Percentiles rank a stretch among this genome's conserved stretches.
phyloP scores from a whole-genome alignment of 1,140 invertebrate species.

The Heliconius eleuchia region DNA sequence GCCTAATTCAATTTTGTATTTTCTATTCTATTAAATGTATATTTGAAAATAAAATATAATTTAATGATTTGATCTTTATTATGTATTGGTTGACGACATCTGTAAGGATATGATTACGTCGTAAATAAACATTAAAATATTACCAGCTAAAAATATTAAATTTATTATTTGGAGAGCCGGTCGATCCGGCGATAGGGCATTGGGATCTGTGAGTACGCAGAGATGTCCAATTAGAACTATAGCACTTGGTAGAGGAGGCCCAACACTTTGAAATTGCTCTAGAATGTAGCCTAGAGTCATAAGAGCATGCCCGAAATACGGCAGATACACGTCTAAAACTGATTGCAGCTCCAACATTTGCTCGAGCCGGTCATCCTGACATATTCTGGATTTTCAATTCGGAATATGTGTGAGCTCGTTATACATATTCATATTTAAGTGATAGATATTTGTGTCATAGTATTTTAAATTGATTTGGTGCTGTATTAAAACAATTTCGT shows the following conservation, averaged over 20 bases:
- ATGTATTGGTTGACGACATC: background rate
- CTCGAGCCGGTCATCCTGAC: conserved; percentile 26
- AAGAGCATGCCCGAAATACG: conserved; percentile 61
- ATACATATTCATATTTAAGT: background rate
- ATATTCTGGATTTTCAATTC: conserved; percentile 38
- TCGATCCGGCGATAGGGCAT: conserved; percentile 45
- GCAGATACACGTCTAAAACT: conserved; percentile 50
- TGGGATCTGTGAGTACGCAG: conserved; percentile 57
- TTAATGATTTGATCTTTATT: background rate
- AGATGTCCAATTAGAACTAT: conserved; percentile 64
- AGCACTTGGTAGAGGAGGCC: conserved; percentile 57
- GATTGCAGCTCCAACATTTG: conserved; percentile 50
- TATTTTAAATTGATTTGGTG: conserved; percentile 30
- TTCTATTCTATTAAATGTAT: too few relatives aligned
- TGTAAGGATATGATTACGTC: conserved; percentile 30
- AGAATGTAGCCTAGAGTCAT: conserved; percentile 67
- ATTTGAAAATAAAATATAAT: too few relatives aligned
- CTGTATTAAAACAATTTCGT: background rate
- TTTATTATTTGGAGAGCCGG: conserved; percentile 57
- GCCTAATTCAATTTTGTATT: background rate
- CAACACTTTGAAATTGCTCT: conserved; percentile 55
- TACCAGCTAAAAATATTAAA: conserved; percentile 53
- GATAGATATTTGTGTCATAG: conserved; percentile 10
- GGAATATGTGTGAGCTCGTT: background rate
- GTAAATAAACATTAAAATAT: conserved; percentile 56